These are phyloP conservation scores for Dascyllus trimaculatus DNA, from an alignment of 2,113 vertebrate genomes.

Conservation along the genomic window DNA sequence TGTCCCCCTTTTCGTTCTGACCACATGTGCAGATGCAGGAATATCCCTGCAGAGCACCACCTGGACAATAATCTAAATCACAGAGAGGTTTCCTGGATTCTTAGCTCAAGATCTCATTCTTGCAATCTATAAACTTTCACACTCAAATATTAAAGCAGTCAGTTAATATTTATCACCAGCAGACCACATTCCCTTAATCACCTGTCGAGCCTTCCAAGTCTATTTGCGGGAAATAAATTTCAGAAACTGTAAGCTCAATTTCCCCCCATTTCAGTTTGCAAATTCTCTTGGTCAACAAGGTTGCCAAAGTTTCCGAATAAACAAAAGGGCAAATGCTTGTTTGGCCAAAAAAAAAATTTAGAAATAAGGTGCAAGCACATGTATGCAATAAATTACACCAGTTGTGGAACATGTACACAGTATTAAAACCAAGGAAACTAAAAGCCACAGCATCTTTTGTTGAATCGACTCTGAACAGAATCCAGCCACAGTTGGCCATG, in stretches of 20 bases:
- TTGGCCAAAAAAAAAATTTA: neutral
- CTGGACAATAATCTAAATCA: slow-evolving; percentile 69
- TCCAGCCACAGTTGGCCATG: slow-evolving; percentile 31
- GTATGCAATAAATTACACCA: slow-evolving; percentile 27
- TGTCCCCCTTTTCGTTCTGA: slow-evolving; percentile 28
- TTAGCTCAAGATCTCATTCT: slow-evolving; percentile 29
- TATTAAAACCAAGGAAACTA: slow-evolving; percentile 14
- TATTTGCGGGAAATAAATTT: neutral
- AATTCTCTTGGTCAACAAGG: neutral
- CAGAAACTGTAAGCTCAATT: neutral
- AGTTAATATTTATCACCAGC: slow-evolving; percentile 13
- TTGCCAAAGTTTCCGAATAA: too few species aligned
- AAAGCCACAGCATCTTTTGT: slow-evolving; percentile 37
- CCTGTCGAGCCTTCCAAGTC: neutral
- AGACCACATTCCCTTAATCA: too few species aligned
- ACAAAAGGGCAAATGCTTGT: neutral
- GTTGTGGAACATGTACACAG: slow-evolving; percentile 25
- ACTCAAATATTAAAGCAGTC: neutral
- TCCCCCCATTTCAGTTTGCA: neutral
- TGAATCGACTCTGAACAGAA: slow-evolving; percentile 50
- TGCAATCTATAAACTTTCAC: neutral
- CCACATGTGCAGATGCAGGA: slow-evolving; percentile 43
- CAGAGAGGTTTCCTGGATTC: slow-evolving; percentile 58
- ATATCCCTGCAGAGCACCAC: slow-evolving; percentile 56
- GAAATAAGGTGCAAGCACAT: slow-evolving; percentile 38